Evolutionary conservation across 2,888 invertebrate species (phyloP), one percentile per base, ranked within the genome.

Genomic region (Heliconius aoede): DNA sequence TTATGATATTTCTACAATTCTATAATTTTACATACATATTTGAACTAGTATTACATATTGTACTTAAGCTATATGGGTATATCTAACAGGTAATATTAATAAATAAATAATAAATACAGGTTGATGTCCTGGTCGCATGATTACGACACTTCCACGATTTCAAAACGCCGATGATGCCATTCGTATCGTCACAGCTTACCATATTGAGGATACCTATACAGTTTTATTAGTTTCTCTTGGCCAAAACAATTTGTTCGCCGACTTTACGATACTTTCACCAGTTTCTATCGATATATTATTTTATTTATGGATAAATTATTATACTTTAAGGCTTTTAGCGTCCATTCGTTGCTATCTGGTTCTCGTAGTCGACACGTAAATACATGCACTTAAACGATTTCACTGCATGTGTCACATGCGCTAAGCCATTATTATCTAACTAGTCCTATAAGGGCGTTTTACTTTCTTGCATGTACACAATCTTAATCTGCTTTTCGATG

Each of bases 301-400:
- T 32, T 28, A 62, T 55, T 51, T 68, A 68, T 18, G 28, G 32
- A 55, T 36, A 75, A 51, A 26, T 26, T 71, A 71, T 30, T 51
- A 58, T 69, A 32, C 46, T 74, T 69, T 60, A 77, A 64, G 60
- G 65, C 81, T 81, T 86, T 90, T 86, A 88, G 84, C 83, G 86
- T 88, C 85, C 86, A 79, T 79, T 78, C 36, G 83, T 81, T 84
- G 86, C 84, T 84, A 79, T 78, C 81, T 72, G 81, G 86, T 81
- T 80, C n/a, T n/a, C 76, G 77, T 58, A 79, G 78, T 78, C 76
- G 72, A 79, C 73, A 78, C 82, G 82, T 85, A 84, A 85, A 72
- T 80, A 84, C 82, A 83, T 85, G 86, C 88, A 86, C 83, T 87
- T 87, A 81, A 84, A 85, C 83, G 88, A 86, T 90, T 90, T 90